phyloP scores from a whole-genome alignment of 2,888 invertebrate species.

The Watsonalla cultraria region DNA sequence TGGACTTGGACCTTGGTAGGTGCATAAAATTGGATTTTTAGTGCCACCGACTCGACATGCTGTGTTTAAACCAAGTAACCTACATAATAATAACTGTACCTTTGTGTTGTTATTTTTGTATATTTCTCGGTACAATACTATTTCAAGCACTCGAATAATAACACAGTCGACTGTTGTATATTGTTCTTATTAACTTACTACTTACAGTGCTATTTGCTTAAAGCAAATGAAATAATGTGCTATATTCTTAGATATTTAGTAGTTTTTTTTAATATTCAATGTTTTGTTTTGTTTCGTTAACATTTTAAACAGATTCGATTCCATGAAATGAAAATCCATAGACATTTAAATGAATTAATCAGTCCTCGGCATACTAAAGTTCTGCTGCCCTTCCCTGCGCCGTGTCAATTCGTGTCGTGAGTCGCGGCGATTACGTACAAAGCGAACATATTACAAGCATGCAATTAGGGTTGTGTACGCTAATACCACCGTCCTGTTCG shows the following conservation, averaged over 20 bases:
- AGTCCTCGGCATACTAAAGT: no score
- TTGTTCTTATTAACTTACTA: background rate
- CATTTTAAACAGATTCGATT: no score
- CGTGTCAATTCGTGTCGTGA: no score
- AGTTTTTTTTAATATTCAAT: no score
- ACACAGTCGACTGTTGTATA: background rate
- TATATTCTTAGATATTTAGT: no score
- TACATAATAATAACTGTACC: slow-evolving; percentile 39
- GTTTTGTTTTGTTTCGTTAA: no score
- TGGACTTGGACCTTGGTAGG: slow-evolving; percentile 27
- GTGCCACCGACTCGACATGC: slow-evolving; percentile 21
- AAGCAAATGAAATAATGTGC: no score
- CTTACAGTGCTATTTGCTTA: no score
- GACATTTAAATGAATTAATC: no score
- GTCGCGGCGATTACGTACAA: no score
- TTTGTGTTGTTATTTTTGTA: slow-evolving; percentile 17
- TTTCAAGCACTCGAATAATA: background rate
- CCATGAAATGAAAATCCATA: no score
- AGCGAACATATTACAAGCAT: background rate
- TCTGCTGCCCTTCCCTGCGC: no score
- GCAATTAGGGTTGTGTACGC: background rate
- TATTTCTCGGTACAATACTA: slow-evolving; percentile 21
- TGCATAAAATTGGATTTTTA: slow-evolving; percentile 35
- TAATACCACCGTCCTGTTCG: background rate
- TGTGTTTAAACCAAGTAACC: slow-evolving; percentile 37